A percentile compares a stretch with the other conserved stretches of the same genome.
These are phyloP conservation scores for Lissonota sp. DNA, from an alignment of 2,888 invertebrate species.

Conservation along the genomic window DNA sequence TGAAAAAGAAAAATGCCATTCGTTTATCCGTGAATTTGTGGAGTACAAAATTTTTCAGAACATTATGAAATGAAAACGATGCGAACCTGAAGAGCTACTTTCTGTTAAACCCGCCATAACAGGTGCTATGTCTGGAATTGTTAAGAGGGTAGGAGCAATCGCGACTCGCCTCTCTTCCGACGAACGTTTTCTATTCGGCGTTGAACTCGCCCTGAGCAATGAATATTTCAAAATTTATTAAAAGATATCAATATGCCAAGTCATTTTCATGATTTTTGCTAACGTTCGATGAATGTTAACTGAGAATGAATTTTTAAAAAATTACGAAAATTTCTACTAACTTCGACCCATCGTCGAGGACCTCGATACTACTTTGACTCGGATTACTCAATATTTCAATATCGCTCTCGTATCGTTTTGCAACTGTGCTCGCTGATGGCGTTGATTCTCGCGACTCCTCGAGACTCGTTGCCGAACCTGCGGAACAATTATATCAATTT, in stretches of 20 bases:
- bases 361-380: conserved; percentile 89
- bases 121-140: conserved; percentile 83
- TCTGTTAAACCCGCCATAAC: conserved; percentile 85
- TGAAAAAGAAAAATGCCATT: neutral
- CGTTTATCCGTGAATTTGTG: no score
- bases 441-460: conserved; percentile 82
- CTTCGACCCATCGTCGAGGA: conserved; percentile 85
- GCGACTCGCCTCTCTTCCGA: conserved; percentile 85
- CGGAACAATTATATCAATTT: conserved; percentile 38
- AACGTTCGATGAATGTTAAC: conserved; percentile 13
- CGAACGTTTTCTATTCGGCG: conserved; percentile 83
- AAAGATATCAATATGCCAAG: conserved; percentile 20
- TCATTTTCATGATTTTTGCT: conserved; percentile 32
- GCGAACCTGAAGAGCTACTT: conserved; percentile 86
- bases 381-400: conserved; percentile 90
- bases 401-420: conserved; percentile 86
- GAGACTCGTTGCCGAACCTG: conserved; percentile 83
- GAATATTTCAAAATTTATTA: conserved; percentile 39
- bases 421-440: conserved; percentile 77
- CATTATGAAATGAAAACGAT: conserved; percentile 34
- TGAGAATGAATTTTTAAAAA: conserved; percentile 1
- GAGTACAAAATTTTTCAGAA: neutral
- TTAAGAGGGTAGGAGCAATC: conserved; percentile 83
- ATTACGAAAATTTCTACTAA: conserved; percentile 68
- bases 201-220: conserved; percentile 75